Conservation (phyloP, 2,113 vertebrate species). For the Acanthisitta chloris region DNA sequence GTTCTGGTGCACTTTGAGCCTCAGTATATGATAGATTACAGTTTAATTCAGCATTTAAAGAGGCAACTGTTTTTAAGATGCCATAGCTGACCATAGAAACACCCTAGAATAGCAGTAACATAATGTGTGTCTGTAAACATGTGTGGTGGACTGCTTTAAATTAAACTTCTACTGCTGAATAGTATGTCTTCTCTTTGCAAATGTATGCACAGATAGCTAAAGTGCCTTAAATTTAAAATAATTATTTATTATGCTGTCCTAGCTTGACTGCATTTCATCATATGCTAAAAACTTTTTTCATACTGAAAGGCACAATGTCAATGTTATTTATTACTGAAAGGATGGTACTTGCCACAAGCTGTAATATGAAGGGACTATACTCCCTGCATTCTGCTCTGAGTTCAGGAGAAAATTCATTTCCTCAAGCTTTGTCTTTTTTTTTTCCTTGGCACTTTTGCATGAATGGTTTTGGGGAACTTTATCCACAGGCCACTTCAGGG, state of each 20-base stretch:
- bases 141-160: neutral
- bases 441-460: neutral
- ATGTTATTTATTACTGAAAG: neutral
- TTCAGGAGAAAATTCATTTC: neutral
- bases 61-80: neutral
- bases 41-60: neutral
- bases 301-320: neutral
- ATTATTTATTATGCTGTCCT: neutral
- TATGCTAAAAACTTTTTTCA: neutral
- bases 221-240: neutral
- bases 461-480: neutral
- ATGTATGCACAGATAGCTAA: neutral
- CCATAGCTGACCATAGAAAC: neutral
- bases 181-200: neutral
- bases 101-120: neutral
- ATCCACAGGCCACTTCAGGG: neutral
- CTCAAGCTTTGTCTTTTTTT: neutral
- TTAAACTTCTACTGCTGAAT: neutral
- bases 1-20: neutral
- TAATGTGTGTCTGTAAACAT: neutral
- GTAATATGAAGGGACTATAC: neutral
- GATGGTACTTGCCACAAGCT: neutral
- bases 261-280: neutral
- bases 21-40: neutral
- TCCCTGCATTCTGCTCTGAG: neutral